Base-by-base conservation (phyloP, 53 echinoderm and acorn worm species). In the Luidia sarsii region DNA sequence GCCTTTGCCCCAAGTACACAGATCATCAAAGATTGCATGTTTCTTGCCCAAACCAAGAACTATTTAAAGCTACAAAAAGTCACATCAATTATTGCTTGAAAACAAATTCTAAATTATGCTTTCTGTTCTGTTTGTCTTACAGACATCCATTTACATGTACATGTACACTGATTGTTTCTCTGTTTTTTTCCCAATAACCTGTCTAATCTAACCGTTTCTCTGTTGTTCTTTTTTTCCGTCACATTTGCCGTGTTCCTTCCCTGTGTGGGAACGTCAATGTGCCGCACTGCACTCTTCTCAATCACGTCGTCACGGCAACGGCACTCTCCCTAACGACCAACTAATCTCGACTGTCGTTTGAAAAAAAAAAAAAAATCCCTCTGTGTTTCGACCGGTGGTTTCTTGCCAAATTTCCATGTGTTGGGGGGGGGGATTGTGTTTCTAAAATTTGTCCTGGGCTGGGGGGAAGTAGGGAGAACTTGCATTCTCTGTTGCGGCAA, bases 271-370 rank as follows among this genome's bases (percentile, higher is more conserved):
- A 46, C 48, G 41, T 41, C 41, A 41, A 6, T 31, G n/a, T 31
- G n/a, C 77, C 61, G 57, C 32, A 43, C 77, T 45, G 77, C 45
- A 77, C 43, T 60, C 46, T 61, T 46, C 45, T 61, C 48, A 77
- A 75, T 45, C 45, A 6, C 61, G 39, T 61, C 61, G 61, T 31
- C 75, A 39, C 33, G 29, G 39, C 54, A 22, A 71, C 56, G 57
- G 33, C 50, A 33, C 72, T 13, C 55, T 72, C 15, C 55, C 23
- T 5, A 21, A 35, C 18, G 16, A 38, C 14, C 10, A 71, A 70
- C 32, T 10, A 23, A 59, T 31, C 31, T 19, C 36, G 11, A 16
- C 16, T 4, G n/a, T n/a, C n/a, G n/a, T n/a, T n/a, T n/a, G n/a
- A n/a, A n/a, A n/a, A n/a, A n/a, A n/a, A n/a, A n/a, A n/a, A n/a